Percentiles rank a stretch among this genome's conserved stretches.
Conservation (phyloP, 2,797 vertebrate species). For the Myotis vivesi region DNA sequence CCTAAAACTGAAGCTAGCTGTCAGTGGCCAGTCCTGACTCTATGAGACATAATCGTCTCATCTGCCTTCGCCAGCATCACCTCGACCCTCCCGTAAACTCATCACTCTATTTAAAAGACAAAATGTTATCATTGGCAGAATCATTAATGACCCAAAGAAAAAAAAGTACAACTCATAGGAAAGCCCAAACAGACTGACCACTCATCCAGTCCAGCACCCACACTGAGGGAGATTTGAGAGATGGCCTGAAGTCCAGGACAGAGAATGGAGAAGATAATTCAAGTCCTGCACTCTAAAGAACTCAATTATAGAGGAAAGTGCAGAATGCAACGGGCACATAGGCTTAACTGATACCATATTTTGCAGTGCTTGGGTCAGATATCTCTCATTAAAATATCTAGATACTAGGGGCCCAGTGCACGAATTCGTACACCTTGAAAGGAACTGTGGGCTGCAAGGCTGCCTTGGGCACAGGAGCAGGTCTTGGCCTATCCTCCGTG, state of each 20-base stretch:
- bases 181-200: conserved; percentile 69
- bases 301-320: background rate
- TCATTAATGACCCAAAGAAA: conserved; percentile 71
- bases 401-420: too few species aligned
- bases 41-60: conserved; percentile 29
- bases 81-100: conserved; percentile 47
- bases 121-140: conserved; percentile 69
- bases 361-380: background rate
- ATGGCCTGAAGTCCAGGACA: background rate
- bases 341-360: background rate
- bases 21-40: conserved; percentile 57
- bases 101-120: conserved; percentile 64
- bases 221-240: conserved; percentile 16
- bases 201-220: conserved; percentile 48
- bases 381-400: background rate
- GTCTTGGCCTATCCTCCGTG: too few species aligned
- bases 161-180: conserved; percentile 70
- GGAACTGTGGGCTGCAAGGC: too few species aligned
- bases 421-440: too few species aligned
- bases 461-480: too few species aligned
- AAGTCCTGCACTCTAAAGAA: background rate
- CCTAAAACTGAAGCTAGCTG: conserved; percentile 64
- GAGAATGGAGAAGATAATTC: background rate
- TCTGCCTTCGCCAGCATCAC: background rate
- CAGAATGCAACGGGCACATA: background rate